phyloP scores from a whole-genome alignment of 2,113 vertebrate genomes.

The Petaurus breviceps region DNA sequence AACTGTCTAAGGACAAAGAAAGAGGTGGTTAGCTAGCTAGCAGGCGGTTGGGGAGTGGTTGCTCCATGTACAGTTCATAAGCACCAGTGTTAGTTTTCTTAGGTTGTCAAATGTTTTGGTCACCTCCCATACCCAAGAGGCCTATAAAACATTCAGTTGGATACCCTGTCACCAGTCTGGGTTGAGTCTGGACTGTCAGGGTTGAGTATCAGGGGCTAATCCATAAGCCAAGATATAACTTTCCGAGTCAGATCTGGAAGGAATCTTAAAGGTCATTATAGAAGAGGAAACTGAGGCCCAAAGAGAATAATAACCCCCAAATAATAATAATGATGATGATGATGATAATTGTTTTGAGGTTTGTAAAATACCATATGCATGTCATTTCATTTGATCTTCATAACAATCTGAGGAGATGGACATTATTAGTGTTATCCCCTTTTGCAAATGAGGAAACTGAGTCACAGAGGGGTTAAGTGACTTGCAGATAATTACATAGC shows the following conservation, averaged over 20 bases:
- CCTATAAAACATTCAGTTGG: not conserved
- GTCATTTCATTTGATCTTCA: not conserved
- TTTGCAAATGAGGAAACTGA: slow-evolving; percentile 6
- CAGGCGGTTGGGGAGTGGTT: slow-evolving; percentile 64
- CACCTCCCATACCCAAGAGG: slow-evolving; percentile 10
- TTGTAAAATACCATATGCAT: not conserved
- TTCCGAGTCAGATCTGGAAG: not conserved
- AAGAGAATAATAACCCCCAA: not conserved
- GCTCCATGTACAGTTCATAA: slow-evolving; percentile 61
- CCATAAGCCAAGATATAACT: not conserved
- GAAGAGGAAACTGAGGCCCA: not conserved
- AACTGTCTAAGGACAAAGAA: slow-evolving; percentile 65
- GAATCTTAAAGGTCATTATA: not conserved
- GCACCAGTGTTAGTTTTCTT: not conserved
- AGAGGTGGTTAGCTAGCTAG: slow-evolving; percentile 52
- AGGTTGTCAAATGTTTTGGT: slow-evolving; percentile 50
- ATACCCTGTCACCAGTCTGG: not conserved
- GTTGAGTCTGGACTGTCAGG: no score
- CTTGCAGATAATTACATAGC: not conserved
- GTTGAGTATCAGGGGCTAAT: not conserved
- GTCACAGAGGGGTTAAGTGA: not conserved
- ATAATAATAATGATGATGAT: not conserved
- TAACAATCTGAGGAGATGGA: not conserved
- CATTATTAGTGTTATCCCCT: not conserved
- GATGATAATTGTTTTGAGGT: not conserved